phyloP scores from a whole-genome alignment of 2,113 vertebrate genomes.

The Syngnathus typhle region DNA sequence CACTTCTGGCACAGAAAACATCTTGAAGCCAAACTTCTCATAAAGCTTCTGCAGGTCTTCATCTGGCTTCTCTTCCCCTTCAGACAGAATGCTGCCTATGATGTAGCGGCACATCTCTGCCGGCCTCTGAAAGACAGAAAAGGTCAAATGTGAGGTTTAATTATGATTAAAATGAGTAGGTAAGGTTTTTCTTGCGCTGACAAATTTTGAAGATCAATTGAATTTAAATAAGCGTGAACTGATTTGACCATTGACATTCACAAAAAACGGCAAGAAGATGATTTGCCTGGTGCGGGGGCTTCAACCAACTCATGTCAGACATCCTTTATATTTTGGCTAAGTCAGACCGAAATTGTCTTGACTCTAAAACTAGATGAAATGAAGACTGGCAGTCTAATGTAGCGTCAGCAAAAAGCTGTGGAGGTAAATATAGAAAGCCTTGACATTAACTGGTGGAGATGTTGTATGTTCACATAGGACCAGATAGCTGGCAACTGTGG shows the following conservation, averaged over 20 bases:
- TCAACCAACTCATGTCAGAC: not conserved
- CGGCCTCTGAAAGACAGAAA: conserved; percentile 66
- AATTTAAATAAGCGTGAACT: not conserved
- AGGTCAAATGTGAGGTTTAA: not conserved
- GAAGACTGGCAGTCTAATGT: not conserved
- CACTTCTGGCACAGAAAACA: conserved; percentile 88
- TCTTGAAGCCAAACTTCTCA: conserved; percentile 86
- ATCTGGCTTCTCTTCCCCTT: conserved; percentile 79
- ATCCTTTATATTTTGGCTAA: not conserved
- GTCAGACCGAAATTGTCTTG: not conserved
- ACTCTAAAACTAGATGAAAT: not conserved
- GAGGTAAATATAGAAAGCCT: conserved; percentile 25
- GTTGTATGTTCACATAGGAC: conserved; percentile 15
- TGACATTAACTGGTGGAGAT: conserved; percentile 41
- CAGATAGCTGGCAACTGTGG: conserved; percentile 22
- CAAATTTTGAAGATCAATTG: not conserved
- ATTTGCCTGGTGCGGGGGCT: too few species aligned
- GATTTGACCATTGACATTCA: not conserved
- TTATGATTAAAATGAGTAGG: not conserved
- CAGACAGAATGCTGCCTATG: conserved; percentile 87
- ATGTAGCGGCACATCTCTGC: conserved; percentile 82
- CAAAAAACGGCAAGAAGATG: not conserved
- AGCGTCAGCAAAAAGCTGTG: conserved; percentile 7
- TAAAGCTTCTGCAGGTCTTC: conserved; percentile 81
- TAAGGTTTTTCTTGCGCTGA: not conserved